phyloP scores from a whole-genome alignment of 35 echinoderm and acorn worm genomes.

The Lytechinus pictus region DNA sequence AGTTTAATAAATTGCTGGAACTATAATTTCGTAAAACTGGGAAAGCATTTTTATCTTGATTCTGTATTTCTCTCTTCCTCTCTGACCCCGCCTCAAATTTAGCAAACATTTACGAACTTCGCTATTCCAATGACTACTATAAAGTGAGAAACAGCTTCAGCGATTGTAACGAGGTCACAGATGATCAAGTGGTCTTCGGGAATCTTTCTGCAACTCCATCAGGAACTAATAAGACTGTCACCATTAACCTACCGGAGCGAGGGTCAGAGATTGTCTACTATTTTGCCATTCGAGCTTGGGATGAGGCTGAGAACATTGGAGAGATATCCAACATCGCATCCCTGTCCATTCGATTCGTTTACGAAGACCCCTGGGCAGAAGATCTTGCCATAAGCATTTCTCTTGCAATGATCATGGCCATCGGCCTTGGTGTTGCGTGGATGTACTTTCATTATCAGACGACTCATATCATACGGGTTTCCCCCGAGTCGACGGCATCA shows the following conservation, averaged over 20 bases:
- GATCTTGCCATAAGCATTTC: background rate
- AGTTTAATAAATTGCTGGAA: too few species aligned
- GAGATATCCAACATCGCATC: slow-evolving; percentile 54
- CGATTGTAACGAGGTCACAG: background rate
- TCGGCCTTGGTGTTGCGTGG: background rate
- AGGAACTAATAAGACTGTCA: background rate
- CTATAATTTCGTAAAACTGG: too few species aligned
- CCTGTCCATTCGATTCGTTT: background rate
- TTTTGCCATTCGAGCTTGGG: slow-evolving; percentile 46
- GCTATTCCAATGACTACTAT: background rate
- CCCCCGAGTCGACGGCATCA: background rate
- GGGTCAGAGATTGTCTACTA: slow-evolving; percentile 31
- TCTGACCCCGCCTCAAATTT: too few species aligned
- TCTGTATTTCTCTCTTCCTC: too few species aligned
- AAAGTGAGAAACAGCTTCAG: slow-evolving; percentile 23
- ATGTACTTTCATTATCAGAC: background rate
- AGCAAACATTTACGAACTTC: slow-evolving; percentile 51
- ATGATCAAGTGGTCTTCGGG: background rate
- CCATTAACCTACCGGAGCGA: background rate
- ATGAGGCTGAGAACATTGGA: slow-evolving; percentile 38
- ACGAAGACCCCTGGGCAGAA: background rate
- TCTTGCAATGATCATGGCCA: background rate
- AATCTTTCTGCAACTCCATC: slow-evolving; percentile 25
- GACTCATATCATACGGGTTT: background rate
- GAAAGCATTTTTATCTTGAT: too few species aligned